These are phyloP conservation scores for Berghia stephanieae DNA, from an alignment of 1,140 invertebrate species.

Conservation along the genomic window DNA sequence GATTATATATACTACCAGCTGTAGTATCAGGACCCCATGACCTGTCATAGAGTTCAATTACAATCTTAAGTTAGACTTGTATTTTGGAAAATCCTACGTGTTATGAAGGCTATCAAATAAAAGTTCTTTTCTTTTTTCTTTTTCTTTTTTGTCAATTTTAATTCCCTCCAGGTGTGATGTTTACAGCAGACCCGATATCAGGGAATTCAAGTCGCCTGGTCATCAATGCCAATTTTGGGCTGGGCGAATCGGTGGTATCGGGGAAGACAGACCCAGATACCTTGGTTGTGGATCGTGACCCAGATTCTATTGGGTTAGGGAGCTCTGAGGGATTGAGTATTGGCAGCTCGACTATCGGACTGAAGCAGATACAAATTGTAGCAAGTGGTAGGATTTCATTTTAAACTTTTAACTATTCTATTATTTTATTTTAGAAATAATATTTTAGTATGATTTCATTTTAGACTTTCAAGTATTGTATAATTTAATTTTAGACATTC, in stretches of 20 bases:
- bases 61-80: too few relatives aligned
- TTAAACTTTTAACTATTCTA: too few relatives aligned
- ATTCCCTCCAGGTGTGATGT: conserved; percentile 75
- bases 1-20: too few relatives aligned
- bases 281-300: conserved; percentile 71
- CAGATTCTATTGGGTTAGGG: conserved; percentile 42
- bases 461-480: too few relatives aligned
- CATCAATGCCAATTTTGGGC: conserved; percentile 82
- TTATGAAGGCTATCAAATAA: too few relatives aligned
- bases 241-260: conserved; percentile 79
- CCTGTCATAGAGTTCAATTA: too few relatives aligned
- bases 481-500: too few relatives aligned
- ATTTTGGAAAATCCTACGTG: too few relatives aligned
- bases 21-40: too few relatives aligned
- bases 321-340: conserved; percentile 16
- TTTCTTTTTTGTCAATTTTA: background rate
- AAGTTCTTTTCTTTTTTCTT: background rate
- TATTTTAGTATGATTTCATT: too few relatives aligned
- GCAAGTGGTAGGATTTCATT: conserved; percentile 26
- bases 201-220: conserved; percentile 75
- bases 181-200: conserved; percentile 79
- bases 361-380: conserved; percentile 22
- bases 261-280: conserved; percentile 80
- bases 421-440: too few relatives aligned
- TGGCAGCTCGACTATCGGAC: background rate